A percentile compares a stretch with the other conserved stretches of the same genome.
Evolutionary conservation across 1,140 invertebrate species (phyloP).

Genomic region (Hormaphis cornu): DNA sequence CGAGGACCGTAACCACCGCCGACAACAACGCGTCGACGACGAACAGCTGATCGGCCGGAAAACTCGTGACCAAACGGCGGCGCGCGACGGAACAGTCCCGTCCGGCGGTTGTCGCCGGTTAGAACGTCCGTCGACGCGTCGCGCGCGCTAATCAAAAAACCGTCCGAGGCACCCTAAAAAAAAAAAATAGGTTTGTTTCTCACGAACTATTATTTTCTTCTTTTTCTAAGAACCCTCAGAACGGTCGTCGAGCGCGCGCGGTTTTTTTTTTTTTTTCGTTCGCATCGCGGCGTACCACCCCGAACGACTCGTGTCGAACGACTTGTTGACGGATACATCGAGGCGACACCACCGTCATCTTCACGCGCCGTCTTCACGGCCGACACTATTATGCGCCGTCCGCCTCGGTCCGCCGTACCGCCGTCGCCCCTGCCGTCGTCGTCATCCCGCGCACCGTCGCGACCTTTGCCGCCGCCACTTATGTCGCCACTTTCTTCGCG

Average conservation of each 20-base stretch:
- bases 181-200: too few relatives aligned
- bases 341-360: background rate
- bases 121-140: background rate
- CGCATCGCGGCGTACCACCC: too few relatives aligned
- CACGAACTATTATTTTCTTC: too few relatives aligned
- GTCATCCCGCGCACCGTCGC: background rate
- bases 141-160: too few relatives aligned
- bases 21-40: background rate
- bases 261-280: too few relatives aligned
- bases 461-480: background rate
- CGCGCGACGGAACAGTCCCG: background rate
- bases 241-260: too few relatives aligned
- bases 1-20: background rate
- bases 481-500: background rate
- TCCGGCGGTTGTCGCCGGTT: conserved; percentile 11
- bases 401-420: background rate
- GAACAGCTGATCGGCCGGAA: conserved; percentile 30
- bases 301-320: background rate
- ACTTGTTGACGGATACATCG: background rate
- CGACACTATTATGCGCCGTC: background rate
- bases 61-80: conserved; percentile 23
- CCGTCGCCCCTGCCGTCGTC: background rate
- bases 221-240: too few relatives aligned
- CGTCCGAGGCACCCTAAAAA: too few relatives aligned
- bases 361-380: background rate